Conservation (phyloP, 2,888 invertebrate genomes). For the Agrochola macilenta region DNA sequence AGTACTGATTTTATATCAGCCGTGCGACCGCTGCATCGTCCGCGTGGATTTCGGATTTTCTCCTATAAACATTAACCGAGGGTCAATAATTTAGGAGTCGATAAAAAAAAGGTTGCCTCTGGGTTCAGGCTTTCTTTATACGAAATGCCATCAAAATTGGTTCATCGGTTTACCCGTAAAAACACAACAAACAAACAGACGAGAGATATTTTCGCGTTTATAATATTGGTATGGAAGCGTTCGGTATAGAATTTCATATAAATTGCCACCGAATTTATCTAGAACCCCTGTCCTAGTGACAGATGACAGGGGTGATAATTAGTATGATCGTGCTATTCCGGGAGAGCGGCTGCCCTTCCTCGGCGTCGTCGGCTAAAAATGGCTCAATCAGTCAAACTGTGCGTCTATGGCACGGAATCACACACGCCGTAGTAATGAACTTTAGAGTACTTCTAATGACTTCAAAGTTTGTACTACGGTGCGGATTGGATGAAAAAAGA, state of each 20-base stretch:
- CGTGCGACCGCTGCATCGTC: neutral
- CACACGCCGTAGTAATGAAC: constrained; percentile 73
- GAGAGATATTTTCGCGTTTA: neutral
- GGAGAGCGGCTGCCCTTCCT: constrained; percentile 77
- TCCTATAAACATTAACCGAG: too few species aligned
- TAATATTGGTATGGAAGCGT: constrained; percentile 30
- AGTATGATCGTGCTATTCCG: constrained; percentile 87
- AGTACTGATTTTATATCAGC: neutral
- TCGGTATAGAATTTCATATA: constrained; percentile 77
- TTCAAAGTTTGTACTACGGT: constrained; percentile 29
- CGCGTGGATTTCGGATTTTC: neutral
- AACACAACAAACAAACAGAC: neutral
- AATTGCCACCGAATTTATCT: constrained; percentile 81
- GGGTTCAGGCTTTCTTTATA: neutral
- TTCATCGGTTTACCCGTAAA: neutral
- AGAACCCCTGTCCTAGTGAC: constrained; percentile 71
- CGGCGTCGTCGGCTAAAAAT: constrained; percentile 83
- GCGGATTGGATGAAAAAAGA: neutral
- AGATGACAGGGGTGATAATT: constrained; percentile 86
- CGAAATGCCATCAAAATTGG: neutral
- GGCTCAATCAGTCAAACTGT: constrained; percentile 88
- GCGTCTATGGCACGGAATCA: constrained; percentile 68
- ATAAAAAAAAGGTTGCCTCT: too few species aligned
- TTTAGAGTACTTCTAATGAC: constrained; percentile 60
- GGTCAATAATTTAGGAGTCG: too few species aligned